phyloP scores from a whole-genome alignment of 2,888 invertebrate genomes.

The Eilema sororculum region DNA sequence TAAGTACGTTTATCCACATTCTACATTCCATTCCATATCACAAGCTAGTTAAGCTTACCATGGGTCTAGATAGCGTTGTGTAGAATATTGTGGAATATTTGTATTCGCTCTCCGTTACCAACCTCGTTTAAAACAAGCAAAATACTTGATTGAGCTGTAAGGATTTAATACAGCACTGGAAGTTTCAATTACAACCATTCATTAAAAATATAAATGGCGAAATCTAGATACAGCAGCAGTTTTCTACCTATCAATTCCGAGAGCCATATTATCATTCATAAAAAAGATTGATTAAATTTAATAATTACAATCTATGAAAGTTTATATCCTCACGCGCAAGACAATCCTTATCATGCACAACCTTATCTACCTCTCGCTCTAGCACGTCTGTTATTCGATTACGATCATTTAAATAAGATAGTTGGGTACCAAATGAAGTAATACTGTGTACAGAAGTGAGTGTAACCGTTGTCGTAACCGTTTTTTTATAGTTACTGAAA shows the following conservation, averaged over 20 bases:
- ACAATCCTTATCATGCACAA: slow-evolving; percentile 44
- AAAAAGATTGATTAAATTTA: background rate
- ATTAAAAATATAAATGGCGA: too few species aligned
- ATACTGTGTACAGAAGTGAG: slow-evolving; percentile 27
- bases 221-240: background rate
- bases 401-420: slow-evolving; percentile 41
- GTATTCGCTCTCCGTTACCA: too few species aligned
- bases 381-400: slow-evolving; percentile 46
- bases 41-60: too few species aligned
- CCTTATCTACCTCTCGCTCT: slow-evolving; percentile 40
- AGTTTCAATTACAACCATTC: too few species aligned
- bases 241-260: background rate
- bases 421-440: slow-evolving; percentile 17
- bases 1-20: too few species aligned
- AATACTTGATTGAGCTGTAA: too few species aligned
- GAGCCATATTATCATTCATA: background rate
- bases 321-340: slow-evolving; percentile 41
- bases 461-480: slow-evolving; percentile 3
- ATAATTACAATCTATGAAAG: slow-evolving; percentile 20
- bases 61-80: too few species aligned
- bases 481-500: slow-evolving; percentile 42
- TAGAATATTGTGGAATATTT: too few species aligned
- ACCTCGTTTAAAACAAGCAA: too few species aligned
- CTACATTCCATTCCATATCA: too few species aligned
- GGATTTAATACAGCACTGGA: too few species aligned